A percentile compares a stretch with the other conserved stretches of the same genome.
Conservation (phyloP, 2,888 invertebrate genomes). For the Oscheius onirici region DNA sequence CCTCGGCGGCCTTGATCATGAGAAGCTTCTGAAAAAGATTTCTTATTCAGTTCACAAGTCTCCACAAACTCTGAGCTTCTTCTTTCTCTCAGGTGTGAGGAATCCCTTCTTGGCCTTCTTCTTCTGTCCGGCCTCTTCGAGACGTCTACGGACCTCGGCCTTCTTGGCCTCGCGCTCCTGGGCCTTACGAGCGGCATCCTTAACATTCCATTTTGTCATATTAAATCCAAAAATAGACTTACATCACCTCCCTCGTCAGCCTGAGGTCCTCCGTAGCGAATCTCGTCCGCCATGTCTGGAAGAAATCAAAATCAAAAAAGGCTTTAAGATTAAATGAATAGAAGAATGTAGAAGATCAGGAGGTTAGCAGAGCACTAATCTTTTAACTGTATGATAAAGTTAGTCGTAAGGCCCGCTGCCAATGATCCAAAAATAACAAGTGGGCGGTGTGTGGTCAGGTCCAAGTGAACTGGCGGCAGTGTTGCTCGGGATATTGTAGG, state of each 20-base stretch:
- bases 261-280: constrained; percentile 63
- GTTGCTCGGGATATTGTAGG: constrained; percentile 24
- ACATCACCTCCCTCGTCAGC: constrained; percentile 51
- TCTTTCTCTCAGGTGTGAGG: constrained; percentile 99
- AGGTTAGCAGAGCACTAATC: neutral
- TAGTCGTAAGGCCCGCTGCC: neutral
- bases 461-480: constrained; percentile 20
- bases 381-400: neutral
- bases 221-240: neutral
- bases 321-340: neutral
- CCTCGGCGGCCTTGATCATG: constrained; percentile 99
- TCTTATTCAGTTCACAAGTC: neutral
- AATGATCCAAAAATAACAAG: constrained; percentile 22
- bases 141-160: constrained; percentile 94
- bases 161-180: constrained; percentile 97
- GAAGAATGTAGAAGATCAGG: neutral
- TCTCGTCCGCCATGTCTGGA: constrained; percentile 34
- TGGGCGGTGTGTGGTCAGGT: constrained; percentile 27
- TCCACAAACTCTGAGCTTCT: constrained; percentile 92
- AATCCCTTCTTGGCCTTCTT: constrained; percentile 95
- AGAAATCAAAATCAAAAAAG: neutral
- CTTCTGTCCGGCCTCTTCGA: constrained; percentile 96
- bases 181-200: constrained; percentile 82
- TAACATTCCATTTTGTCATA: constrained; percentile 22
- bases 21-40: constrained; percentile 83